Conservation (phyloP, 2,113 vertebrate species). For the Solenodon paradoxus region DNA sequence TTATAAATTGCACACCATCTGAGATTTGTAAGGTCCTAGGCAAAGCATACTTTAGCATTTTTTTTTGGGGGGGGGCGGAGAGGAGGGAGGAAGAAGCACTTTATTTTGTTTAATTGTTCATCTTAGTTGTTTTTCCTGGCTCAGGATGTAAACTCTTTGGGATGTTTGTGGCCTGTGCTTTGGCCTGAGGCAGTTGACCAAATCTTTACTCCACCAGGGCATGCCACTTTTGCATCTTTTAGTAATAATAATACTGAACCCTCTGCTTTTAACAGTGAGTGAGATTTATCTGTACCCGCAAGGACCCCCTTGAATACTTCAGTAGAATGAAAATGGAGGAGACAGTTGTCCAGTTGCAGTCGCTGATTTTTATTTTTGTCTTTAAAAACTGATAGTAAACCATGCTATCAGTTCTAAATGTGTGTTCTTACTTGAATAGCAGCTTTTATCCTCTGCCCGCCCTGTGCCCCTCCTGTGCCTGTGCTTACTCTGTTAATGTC, state of each 20-base stretch:
- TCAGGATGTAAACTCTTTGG: too few relatives aligned
- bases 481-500: background rate
- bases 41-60: background rate
- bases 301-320: background rate
- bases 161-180: too few relatives aligned
- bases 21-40: background rate
- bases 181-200: too few relatives aligned
- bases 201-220: too few relatives aligned
- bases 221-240: background rate
- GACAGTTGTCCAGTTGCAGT: background rate
- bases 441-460: background rate
- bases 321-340: background rate
- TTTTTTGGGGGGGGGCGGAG: too few relatives aligned
- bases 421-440: background rate
- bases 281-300: background rate
- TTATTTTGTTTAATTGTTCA: too few relatives aligned
- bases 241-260: background rate
- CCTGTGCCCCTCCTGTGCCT: background rate
- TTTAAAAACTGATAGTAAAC: slow-evolving; percentile 29
- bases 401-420: background rate
- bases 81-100: too few relatives aligned
- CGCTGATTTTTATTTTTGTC: slow-evolving; percentile 14
- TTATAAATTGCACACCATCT: slow-evolving; percentile 15
- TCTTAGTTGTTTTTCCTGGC: too few relatives aligned
- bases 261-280: background rate